Percentiles rank a stretch among this genome's conserved stretches.
phyloP scores from a whole-genome alignment of 2,888 invertebrate genomes.

The Philopedon plagiatum region DNA sequence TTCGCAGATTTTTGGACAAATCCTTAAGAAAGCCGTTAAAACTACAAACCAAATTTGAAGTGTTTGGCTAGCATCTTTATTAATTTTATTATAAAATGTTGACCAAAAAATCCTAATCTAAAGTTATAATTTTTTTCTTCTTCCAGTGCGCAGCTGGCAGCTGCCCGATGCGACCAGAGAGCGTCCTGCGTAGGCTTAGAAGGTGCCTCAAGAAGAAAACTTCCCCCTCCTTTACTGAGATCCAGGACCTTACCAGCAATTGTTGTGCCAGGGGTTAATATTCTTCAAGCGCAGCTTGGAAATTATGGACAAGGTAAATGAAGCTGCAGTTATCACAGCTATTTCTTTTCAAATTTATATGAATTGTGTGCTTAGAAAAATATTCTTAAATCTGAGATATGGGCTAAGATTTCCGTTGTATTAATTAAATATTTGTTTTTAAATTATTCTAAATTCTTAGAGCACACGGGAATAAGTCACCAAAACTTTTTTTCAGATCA shows the following conservation, averaged over 20 bases:
- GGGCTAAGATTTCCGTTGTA: too few species aligned
- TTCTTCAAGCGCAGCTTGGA: slow-evolving; percentile 87
- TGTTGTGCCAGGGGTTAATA: slow-evolving; percentile 86
- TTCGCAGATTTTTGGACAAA: too few species aligned
- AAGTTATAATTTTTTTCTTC: slow-evolving; percentile 28
- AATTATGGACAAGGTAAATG: slow-evolving; percentile 73
- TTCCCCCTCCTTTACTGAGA: slow-evolving; percentile 80
- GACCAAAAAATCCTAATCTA: too few species aligned
- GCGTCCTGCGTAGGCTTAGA: slow-evolving; percentile 72
- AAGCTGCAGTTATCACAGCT: too few species aligned
- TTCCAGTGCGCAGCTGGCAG: slow-evolving; percentile 65
- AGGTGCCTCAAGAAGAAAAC: slow-evolving; percentile 69
- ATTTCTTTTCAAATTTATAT: too few species aligned
- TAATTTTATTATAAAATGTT: too few species aligned
- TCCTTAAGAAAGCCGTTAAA: too few species aligned
- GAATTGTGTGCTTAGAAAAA: not conserved
- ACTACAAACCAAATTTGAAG: too few species aligned
- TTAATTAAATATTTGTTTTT: too few species aligned
- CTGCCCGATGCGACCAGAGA: slow-evolving; percentile 69
- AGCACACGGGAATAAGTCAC: too few species aligned
- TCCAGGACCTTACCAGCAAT: slow-evolving; percentile 91
- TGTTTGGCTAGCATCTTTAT: too few species aligned
- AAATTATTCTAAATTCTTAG: too few species aligned
- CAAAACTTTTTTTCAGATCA: slow-evolving; percentile 38
- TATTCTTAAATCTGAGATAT: not conserved